Conservation (phyloP, 2,888 invertebrate genomes). For the Nymphalis c-album region DNA sequence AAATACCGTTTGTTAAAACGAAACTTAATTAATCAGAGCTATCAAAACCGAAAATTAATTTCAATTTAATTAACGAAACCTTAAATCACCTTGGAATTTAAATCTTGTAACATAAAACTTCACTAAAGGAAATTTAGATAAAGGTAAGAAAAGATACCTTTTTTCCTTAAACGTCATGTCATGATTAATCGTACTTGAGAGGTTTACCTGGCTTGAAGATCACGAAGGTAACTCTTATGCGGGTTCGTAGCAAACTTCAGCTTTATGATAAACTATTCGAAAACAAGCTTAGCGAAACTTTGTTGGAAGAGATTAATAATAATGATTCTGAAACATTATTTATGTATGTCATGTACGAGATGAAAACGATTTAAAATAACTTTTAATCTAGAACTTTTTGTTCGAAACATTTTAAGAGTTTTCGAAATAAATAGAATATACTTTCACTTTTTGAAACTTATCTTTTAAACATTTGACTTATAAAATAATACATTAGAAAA, state of each 20-base stretch:
- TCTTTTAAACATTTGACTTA: too few species aligned
- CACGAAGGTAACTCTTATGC: background rate
- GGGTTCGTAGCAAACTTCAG: background rate
- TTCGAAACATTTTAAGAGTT: too few species aligned
- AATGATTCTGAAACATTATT: too few species aligned
- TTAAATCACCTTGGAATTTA: background rate
- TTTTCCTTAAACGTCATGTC: background rate
- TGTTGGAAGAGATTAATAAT: too few species aligned
- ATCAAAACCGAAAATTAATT: background rate
- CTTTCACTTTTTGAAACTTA: too few species aligned
- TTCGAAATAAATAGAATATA: too few species aligned
- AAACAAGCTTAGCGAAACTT: background rate
- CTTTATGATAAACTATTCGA: background rate
- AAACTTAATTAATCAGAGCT: background rate
- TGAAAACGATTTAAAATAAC: too few species aligned
- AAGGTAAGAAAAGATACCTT: too few species aligned
- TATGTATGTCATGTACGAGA: too few species aligned
- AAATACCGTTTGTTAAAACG: background rate
- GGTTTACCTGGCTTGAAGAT: background rate
- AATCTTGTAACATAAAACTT: slow-evolving; percentile 1
- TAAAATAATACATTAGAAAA: too few species aligned
- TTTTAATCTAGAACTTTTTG: too few species aligned
- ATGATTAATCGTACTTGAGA: slow-evolving; percentile 3
- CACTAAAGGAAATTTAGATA: background rate
- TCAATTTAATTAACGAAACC: background rate